These are phyloP conservation scores for Panurus biarmicus DNA, from an alignment of 2,113 vertebrate species.

Conservation along the genomic window DNA sequence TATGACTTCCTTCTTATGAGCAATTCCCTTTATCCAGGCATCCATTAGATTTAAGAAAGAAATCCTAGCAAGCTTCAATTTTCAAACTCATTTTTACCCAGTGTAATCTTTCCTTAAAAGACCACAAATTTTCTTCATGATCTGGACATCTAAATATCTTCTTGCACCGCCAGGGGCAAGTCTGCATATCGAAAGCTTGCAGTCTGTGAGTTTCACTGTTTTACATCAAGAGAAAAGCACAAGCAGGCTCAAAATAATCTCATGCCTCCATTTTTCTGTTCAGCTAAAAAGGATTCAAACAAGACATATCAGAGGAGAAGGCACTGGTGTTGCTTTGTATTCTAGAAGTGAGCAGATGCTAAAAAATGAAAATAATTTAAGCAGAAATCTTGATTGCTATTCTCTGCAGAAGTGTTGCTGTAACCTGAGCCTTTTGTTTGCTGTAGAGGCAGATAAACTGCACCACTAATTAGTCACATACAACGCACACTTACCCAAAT, in stretches of 20 bases:
- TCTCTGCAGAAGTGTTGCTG: background rate
- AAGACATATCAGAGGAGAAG: background rate
- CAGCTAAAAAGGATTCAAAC: background rate
- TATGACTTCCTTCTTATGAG: background rate
- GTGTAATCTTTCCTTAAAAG: background rate
- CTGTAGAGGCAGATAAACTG: background rate
- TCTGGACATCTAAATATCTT: background rate
- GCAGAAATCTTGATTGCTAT: background rate
- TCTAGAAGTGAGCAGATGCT: background rate
- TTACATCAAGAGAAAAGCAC: background rate
- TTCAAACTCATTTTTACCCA: background rate
- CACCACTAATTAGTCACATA: background rate
- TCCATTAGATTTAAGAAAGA: background rate
- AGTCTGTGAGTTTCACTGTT: background rate
- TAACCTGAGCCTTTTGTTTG: slow-evolving; percentile 9
- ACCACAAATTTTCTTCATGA: background rate
- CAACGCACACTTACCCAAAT: background rate
- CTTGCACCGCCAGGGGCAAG: background rate
- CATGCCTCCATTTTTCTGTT: background rate
- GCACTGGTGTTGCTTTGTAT: background rate
- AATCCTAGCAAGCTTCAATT: background rate
- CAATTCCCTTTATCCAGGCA: background rate
- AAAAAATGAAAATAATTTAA: background rate
- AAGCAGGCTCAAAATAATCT: background rate
- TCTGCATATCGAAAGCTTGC: background rate